Conservation (phyloP, 2,888 invertebrate species). For the Nomada fabriciana region DNA sequence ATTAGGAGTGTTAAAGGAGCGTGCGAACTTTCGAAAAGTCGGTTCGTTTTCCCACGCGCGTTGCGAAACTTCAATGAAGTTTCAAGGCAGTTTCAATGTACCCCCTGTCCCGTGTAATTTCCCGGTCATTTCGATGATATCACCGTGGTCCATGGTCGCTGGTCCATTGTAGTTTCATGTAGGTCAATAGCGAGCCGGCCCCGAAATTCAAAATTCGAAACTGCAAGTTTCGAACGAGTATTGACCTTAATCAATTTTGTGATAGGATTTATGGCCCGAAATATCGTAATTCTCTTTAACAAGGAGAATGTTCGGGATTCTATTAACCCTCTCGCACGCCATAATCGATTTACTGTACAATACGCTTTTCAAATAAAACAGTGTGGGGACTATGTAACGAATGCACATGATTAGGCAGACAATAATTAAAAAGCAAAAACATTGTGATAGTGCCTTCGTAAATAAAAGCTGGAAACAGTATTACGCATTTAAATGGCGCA, state of each 20-base stretch:
- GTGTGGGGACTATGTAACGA: no score
- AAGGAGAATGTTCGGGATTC: conserved; percentile 40
- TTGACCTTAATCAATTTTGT: conserved; percentile 50
- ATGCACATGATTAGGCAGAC: no score
- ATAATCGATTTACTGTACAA: background rate
- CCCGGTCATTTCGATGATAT: conserved; percentile 49
- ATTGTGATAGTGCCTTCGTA: background rate
- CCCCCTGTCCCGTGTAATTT: conserved; percentile 35
- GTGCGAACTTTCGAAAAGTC: conserved; percentile 19
- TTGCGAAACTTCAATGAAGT: conserved; percentile 18
- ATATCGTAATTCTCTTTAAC: conserved; percentile 46
- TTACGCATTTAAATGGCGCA: no score
- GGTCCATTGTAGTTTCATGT: conserved; percentile 51
- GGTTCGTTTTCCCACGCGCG: conserved; percentile 9
- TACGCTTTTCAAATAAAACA: no score
- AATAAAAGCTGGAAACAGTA: background rate
- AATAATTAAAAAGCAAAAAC: background rate
- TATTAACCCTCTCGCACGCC: conserved; percentile 14
- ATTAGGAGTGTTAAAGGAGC: conserved; percentile 14
- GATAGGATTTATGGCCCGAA: conserved; percentile 33
- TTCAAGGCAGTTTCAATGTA: conserved; percentile 28
- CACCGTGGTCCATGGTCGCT: background rate
- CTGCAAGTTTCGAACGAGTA: conserved; percentile 20
- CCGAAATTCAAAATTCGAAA: conserved; percentile 54
- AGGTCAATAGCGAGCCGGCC: conserved; percentile 41